Evolutionary conservation across 2,888 invertebrate species (phyloP).

Genomic region (Plagiodera versicolora): DNA sequence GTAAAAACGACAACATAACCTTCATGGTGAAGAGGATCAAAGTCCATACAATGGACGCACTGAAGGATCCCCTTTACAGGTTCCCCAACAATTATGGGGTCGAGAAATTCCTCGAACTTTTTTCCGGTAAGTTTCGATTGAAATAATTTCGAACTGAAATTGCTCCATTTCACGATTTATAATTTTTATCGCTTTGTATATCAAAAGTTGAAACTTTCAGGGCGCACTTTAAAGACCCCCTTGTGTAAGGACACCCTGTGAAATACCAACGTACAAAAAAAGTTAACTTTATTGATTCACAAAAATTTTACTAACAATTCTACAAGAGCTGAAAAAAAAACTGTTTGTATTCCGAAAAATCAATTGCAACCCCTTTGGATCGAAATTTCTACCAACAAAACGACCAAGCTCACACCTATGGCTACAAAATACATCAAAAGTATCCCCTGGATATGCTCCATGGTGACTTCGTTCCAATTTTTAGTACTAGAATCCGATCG

Average conservation of each 20-base stretch:
- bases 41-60: conserved; percentile 84
- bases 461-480: conserved; percentile 42
- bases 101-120: conserved; percentile 96
- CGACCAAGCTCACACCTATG: conserved; percentile 37
- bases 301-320: too few relatives aligned
- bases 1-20: conserved; percentile 87
- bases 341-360: too few relatives aligned
- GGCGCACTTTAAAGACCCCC: too few relatives aligned
- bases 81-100: conserved; percentile 96
- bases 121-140: conserved; percentile 72
- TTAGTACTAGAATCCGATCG: conserved; percentile 22
- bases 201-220: too few relatives aligned
- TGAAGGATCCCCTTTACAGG: conserved; percentile 83
- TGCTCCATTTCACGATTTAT: too few relatives aligned
- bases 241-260: too few relatives aligned
- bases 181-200: too few relatives aligned
- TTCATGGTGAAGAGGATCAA: conserved; percentile 96
- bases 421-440: conserved; percentile 38
- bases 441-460: conserved; percentile 44
- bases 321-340: too few relatives aligned
- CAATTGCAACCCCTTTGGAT: not conserved
- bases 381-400: conserved; percentile 41
- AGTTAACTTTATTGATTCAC: too few relatives aligned
- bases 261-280: too few relatives aligned
- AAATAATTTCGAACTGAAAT: too few relatives aligned